These are phyloP conservation scores for Anguilla marmorata DNA, from an alignment of 2,797 vertebrate species.

Conservation along the genomic window DNA sequence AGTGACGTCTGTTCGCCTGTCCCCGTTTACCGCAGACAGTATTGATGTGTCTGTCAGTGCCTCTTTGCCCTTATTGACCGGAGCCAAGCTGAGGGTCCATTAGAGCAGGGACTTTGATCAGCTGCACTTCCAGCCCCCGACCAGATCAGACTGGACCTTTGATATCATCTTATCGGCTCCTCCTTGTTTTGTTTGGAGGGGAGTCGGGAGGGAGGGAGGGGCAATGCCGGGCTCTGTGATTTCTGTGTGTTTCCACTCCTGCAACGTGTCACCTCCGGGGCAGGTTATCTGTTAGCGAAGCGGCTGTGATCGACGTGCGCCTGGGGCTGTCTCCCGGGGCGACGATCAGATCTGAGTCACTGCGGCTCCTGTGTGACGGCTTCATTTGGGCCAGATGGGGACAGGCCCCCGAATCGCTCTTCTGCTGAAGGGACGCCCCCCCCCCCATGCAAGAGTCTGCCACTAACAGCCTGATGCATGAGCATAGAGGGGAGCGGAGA, in stretches of 20 bases:
- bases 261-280: neutral
- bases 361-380: neutral
- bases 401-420: too few relatives aligned
- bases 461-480: too few relatives aligned
- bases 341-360: neutral
- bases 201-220: too few relatives aligned
- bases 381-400: neutral
- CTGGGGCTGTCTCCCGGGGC: neutral
- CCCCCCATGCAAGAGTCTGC: too few relatives aligned
- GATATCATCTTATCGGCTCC: neutral
- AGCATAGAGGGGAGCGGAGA: too few relatives aligned
- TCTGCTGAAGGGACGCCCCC: too few relatives aligned
- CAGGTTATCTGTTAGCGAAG: too few relatives aligned
- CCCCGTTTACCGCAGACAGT: neutral
- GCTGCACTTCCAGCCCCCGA: neutral
- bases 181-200: neutral
- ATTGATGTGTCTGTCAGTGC: neutral
- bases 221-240: neutral
- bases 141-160: neutral
- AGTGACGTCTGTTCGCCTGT: neutral
- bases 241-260: neutral
- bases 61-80: neutral
- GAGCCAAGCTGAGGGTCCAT: neutral
- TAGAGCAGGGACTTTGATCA: constrained; percentile 13
- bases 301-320: too few relatives aligned